These are phyloP conservation scores for Lucilia cuprina DNA, from an alignment of 1,140 invertebrate genomes.

Conservation along the genomic window DNA sequence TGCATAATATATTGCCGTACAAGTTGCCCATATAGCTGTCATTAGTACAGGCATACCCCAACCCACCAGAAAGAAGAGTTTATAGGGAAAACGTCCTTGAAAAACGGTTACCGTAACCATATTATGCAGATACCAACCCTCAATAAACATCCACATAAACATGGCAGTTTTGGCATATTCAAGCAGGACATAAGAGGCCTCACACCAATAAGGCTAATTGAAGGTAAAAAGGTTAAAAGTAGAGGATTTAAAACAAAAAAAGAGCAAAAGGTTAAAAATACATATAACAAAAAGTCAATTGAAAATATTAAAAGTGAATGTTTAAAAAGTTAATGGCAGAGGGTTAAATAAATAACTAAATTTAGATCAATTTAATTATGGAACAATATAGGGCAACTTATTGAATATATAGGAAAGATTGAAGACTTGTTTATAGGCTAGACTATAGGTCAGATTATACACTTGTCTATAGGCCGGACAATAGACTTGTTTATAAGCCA, in stretches of 20 bases:
- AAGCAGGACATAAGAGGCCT: constrained; percentile 78
- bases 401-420: too few species aligned
- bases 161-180: constrained; percentile 89
- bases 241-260: neutral
- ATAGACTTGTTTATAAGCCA: too few species aligned
- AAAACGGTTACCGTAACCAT: constrained; percentile 84
- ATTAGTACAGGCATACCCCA: constrained; percentile 82
- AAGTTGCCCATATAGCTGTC: constrained; percentile 75
- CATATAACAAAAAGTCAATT: neutral
- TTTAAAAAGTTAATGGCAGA: too few species aligned
- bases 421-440: too few species aligned
- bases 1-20: constrained; percentile 67
- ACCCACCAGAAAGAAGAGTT: constrained; percentile 76
- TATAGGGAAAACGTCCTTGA: constrained; percentile 76
- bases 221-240: neutral
- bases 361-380: too few species aligned
- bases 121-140: constrained; percentile 88
- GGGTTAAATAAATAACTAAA: too few species aligned
- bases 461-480: too few species aligned
- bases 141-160: constrained; percentile 96
- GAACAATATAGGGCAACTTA: too few species aligned
- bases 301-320: too few species aligned
- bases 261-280: neutral
- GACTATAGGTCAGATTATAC: too few species aligned
- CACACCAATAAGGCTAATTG: constrained; percentile 79